phyloP scores from a whole-genome alignment of 2,888 invertebrate genomes.

The Leptogaster cylindrica region DNA sequence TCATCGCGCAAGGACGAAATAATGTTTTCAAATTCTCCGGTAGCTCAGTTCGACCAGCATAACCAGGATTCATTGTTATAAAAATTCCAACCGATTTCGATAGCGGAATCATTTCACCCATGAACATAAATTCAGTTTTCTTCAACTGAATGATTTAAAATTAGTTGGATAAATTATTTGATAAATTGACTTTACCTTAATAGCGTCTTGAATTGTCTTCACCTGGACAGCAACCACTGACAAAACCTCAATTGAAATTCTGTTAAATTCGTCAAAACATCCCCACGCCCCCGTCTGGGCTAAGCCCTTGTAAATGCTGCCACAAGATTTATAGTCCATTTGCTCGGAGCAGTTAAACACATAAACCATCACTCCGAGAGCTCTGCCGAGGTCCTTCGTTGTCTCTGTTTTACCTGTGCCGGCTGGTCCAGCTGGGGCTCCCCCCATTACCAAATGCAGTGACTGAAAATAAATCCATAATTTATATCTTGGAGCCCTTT shows the following conservation, averaged over 20 bases:
- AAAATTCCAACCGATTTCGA: slow-evolving; percentile 86
- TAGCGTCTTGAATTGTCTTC: slow-evolving; percentile 85
- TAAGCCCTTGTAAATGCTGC: slow-evolving; percentile 93
- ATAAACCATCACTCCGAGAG: slow-evolving; percentile 96
- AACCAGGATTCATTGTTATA: slow-evolving; percentile 97
- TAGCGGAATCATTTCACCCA: slow-evolving; percentile 81
- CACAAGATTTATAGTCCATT: slow-evolving; percentile 97
- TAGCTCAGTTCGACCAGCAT: slow-evolving; percentile 89
- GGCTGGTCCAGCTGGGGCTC: slow-evolving; percentile 96
- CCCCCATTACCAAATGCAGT: slow-evolving; percentile 92
- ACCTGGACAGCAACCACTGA: slow-evolving; percentile 97
- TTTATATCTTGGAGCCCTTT: too few relatives aligned
- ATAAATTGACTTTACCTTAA: slow-evolving; percentile 66
- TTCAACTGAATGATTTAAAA: slow-evolving; percentile 62
- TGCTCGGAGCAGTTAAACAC: slow-evolving; percentile 98
- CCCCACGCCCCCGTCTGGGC: slow-evolving; percentile 97
- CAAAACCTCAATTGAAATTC: slow-evolving; percentile 94
- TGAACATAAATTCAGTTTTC: slow-evolving; percentile 82
- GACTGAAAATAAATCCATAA: slow-evolving; percentile 66
- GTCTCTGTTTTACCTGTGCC: slow-evolving; percentile 98
- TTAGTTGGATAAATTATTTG: background rate
- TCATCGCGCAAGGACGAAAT: slow-evolving; percentile 92
- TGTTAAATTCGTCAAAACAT: slow-evolving; percentile 97
- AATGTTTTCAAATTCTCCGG: slow-evolving; percentile 74
- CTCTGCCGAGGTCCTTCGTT: slow-evolving; percentile 94